These are phyloP conservation scores for Hemithea aestivaria DNA, from an alignment of 2,888 invertebrate species.

Conservation along the genomic window DNA sequence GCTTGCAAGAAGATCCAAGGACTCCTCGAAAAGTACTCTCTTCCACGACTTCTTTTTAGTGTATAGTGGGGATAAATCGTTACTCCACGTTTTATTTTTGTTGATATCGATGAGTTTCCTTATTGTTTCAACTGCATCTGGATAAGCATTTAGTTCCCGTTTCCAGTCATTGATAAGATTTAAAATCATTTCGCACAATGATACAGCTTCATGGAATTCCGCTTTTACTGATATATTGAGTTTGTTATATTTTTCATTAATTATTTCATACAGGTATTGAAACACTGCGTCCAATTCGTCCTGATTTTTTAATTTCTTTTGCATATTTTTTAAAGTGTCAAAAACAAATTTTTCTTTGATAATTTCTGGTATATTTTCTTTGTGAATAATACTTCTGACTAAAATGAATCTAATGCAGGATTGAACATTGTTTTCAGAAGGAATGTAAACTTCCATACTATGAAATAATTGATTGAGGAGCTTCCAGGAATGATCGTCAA, in stretches of 20 bases:
- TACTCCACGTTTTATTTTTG: conserved; percentile 32
- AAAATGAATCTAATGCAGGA: conserved; percentile 47
- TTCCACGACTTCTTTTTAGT: conserved; percentile 49
- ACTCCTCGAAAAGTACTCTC: conserved; percentile 50
- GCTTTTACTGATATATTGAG: conserved; percentile 30
- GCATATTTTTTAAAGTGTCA: conserved; percentile 36
- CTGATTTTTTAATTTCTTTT: conserved; percentile 34
- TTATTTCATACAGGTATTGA: conserved; percentile 38
- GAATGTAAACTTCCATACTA: conserved; percentile 57
- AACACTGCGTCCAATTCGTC: conserved; percentile 47
- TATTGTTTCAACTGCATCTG: conserved; percentile 37
- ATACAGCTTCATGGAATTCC: conserved; percentile 30
- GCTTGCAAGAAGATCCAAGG: conserved; percentile 38
- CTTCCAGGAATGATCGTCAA: conserved; percentile 47
- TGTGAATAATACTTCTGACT: conserved; percentile 44
- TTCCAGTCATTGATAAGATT: conserved; percentile 47
- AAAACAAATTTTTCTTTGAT: conserved; percentile 49
- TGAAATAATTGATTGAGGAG: conserved; percentile 52
- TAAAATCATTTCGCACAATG: conserved; percentile 31
- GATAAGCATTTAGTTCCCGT: conserved; percentile 40
- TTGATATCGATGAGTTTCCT: conserved; percentile 38
- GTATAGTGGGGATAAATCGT: conserved; percentile 40
- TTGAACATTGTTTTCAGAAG: conserved; percentile 48
- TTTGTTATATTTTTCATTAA: conserved; percentile 29
- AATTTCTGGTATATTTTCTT: conserved; percentile 44